Percentiles rank a stretch among this genome's conserved stretches.
These are phyloP conservation scores for Drosophila santomea DNA, from an alignment of 1,140 invertebrate genomes.

Conservation along the genomic window DNA sequence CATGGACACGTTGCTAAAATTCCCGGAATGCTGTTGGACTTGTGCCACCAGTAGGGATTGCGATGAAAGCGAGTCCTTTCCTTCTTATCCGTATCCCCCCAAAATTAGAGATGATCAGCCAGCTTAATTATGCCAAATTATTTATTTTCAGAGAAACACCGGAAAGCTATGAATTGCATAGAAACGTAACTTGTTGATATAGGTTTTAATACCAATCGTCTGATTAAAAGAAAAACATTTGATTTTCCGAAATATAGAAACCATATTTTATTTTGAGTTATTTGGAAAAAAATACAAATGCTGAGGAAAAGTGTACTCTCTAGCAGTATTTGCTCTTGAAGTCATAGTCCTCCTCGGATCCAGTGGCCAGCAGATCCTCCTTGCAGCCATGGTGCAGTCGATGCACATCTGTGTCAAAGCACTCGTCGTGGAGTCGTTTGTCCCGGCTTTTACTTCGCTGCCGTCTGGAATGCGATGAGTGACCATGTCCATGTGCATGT, in stretches of 20 bases:
- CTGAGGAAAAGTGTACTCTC: neutral
- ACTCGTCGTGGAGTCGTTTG: slow-evolving; percentile 74
- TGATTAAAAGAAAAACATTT: neutral
- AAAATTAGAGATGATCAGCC: too few species aligned
- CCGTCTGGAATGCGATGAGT: slow-evolving; percentile 43
- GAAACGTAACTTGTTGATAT: too few species aligned
- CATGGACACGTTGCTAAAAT: neutral
- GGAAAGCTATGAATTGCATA: neutral
- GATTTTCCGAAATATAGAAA: neutral
- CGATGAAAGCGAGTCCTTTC: neutral
- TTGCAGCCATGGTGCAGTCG: slow-evolving; percentile 75
- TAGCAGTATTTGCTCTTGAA: slow-evolving; percentile 73
- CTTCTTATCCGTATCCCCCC: neutral
- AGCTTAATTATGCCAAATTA: too few species aligned
- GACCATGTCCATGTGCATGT: slow-evolving; percentile 14
- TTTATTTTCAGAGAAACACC: neutral
- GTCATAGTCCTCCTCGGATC: slow-evolving; percentile 71
- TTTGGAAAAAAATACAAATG: slow-evolving; percentile 20
- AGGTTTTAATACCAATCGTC: too few species aligned
- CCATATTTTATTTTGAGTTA: slow-evolving; percentile 2
- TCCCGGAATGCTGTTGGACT: neutral
- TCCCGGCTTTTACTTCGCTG: slow-evolving; percentile 76
- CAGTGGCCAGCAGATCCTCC: slow-evolving; percentile 60
- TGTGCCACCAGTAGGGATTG: neutral
- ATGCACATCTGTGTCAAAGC: slow-evolving; percentile 79